Conservation (phyloP, 1,140 invertebrate species). For the Anadara kagoshimensis region DNA sequence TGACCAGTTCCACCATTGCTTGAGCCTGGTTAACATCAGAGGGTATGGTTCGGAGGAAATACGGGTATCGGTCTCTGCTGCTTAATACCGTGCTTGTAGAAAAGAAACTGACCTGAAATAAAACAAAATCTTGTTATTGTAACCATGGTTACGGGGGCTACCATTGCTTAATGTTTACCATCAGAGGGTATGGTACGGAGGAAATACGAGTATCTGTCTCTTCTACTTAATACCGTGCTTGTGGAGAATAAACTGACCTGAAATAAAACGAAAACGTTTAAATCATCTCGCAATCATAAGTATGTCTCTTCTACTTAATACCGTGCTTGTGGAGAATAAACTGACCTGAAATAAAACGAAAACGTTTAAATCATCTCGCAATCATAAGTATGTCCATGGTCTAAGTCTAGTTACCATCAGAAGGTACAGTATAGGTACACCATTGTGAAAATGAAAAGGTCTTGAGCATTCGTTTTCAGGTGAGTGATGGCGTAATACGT, state of each 20-base stretch:
- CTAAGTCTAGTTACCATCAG: too few relatives aligned
- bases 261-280: constrained; percentile 37
- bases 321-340: constrained; percentile 96
- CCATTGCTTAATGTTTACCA: constrained; percentile 95
- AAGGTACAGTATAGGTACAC: too few relatives aligned
- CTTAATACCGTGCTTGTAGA: constrained; percentile 95
- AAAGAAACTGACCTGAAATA: constrained; percentile 92
- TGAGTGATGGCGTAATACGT: too few relatives aligned
- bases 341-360: constrained; percentile 83
- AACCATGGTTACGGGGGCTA: too few relatives aligned
- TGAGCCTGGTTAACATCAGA: constrained; percentile 96
- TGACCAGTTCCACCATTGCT: constrained; percentile 96
- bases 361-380: too few relatives aligned
- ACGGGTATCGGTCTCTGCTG: constrained; percentile 96
- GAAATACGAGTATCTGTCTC: constrained; percentile 96
- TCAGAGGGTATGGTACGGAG: constrained; percentile 96
- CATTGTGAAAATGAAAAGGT: too few relatives aligned
- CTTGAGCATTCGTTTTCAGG: too few relatives aligned
- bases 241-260: constrained; percentile 98
- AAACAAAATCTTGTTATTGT: too few relatives aligned
- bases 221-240: constrained; percentile 94
- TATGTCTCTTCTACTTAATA: constrained; percentile 96
- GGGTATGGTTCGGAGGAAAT: constrained; percentile 94
- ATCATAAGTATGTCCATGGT: too few relatives aligned
- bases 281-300: too few relatives aligned